These are phyloP conservation scores for Corythaeola cristata DNA, from an alignment of 2,113 vertebrate species.

Conservation along the genomic window DNA sequence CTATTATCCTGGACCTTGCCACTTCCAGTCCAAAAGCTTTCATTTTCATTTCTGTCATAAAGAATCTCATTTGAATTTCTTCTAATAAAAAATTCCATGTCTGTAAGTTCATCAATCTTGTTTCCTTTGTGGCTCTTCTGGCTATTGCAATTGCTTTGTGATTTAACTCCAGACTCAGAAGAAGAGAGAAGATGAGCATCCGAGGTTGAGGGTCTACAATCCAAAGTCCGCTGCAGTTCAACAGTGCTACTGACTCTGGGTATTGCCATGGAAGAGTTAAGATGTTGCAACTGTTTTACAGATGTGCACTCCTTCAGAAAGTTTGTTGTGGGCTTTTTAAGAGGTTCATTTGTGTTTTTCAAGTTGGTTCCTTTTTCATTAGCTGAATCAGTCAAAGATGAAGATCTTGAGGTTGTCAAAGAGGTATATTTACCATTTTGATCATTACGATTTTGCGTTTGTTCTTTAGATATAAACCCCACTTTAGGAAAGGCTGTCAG, in stretches of 20 bases:
- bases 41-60: constrained; percentile 56
- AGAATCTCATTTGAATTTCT: constrained; percentile 61
- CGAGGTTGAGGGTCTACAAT: constrained; percentile 68
- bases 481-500: constrained; percentile 48
- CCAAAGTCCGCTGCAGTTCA: constrained; percentile 70
- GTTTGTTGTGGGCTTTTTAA: constrained; percentile 31
- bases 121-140: constrained; percentile 38
- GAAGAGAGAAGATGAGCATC: constrained; percentile 46
- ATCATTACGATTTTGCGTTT: constrained; percentile 49
- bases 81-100: constrained; percentile 40
- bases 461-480: constrained; percentile 47
- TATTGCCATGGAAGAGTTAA: constrained; percentile 38
- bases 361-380: constrained; percentile 31
- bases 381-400: constrained; percentile 1
- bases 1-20: constrained; percentile 71
- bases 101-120: constrained; percentile 49
- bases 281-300: constrained; percentile 13
- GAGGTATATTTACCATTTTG: constrained; percentile 49
- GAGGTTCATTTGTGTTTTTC: constrained; percentile 50
- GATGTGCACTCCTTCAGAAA: constrained; percentile 58
- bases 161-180: constrained; percentile 43
- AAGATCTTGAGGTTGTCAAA: constrained; percentile 20
- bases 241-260: not conserved
- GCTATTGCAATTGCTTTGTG: not conserved
- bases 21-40: constrained; percentile 67